Conservation (phyloP, 2,888 invertebrate genomes). For the Conchocele bisecta region DNA sequence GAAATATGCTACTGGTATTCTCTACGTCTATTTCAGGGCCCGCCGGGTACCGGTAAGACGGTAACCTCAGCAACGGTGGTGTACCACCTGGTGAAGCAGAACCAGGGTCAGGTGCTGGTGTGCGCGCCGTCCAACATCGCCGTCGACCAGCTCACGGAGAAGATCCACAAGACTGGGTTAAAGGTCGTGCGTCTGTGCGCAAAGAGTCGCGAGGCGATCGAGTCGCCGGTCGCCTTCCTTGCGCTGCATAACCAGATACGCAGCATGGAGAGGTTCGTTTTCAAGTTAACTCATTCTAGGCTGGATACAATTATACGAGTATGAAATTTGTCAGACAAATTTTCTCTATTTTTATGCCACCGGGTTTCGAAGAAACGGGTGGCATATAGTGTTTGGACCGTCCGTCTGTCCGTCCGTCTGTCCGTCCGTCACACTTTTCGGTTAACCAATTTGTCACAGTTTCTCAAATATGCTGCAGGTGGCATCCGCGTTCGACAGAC, state of each 20-base stretch:
- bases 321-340: no score
- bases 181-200: constrained; percentile 97
- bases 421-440: no score
- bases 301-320: no score
- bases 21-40: constrained; percentile 85
- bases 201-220: constrained; percentile 98
- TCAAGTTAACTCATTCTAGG: no score
- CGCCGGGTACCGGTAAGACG: constrained; percentile 99
- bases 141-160: constrained; percentile 99
- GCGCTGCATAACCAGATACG: constrained; percentile 98
- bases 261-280: constrained; percentile 92
- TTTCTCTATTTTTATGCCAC: no score
- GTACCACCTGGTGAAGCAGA: constrained; percentile 97
- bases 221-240: constrained; percentile 97
- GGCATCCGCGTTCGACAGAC: no score
- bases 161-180: constrained; percentile 98
- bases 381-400: no score
- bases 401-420: no score
- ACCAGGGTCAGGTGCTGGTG: constrained; percentile 94
- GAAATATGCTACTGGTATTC: no score
- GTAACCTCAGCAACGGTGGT: constrained; percentile 99
- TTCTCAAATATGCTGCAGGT: no score
- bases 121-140: constrained; percentile 99
- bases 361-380: no score
- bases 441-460: no score